A percentile compares a stretch with the other conserved stretches of the same genome.
phyloP scores from a whole-genome alignment of 2,888 invertebrate species.

The Gryllus longicercus region DNA sequence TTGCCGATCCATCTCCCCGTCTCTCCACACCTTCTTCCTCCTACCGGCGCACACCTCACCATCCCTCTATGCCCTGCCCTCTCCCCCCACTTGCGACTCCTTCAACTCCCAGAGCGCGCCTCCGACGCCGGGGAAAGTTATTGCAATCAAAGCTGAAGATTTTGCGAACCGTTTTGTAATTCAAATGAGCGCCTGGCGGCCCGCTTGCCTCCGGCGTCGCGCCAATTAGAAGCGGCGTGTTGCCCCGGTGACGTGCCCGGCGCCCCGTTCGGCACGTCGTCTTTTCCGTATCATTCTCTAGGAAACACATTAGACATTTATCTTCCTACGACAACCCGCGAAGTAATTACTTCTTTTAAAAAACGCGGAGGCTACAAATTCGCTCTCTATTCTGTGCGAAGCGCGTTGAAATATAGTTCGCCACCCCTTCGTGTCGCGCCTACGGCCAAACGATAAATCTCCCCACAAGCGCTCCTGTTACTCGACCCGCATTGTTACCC shows the following conservation, averaged over 20 bases:
- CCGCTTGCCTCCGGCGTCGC: neutral
- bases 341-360: neutral
- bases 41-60: too few relatives aligned
- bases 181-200: neutral
- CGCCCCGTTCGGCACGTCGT: neutral
- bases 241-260: neutral
- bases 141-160: slow-evolving; percentile 17
- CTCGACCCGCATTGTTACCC: too few relatives aligned
- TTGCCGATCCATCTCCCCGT: too few relatives aligned
- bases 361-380: neutral
- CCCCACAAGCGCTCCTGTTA: too few relatives aligned
- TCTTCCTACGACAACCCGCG: neutral
- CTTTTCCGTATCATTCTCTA: neutral
- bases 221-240: neutral
- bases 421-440: too few relatives aligned
- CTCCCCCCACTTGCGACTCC: too few relatives aligned
- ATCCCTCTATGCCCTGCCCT: too few relatives aligned
- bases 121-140: neutral
- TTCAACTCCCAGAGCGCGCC: neutral
- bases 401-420: too few relatives aligned
- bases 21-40: too few relatives aligned
- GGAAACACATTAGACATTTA: neutral
- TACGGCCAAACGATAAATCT: too few relatives aligned
- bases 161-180: slow-evolving; percentile 10
- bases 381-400: neutral